Conservation (phyloP, 2,888 invertebrate species). For the Cotesia congregata region DNA sequence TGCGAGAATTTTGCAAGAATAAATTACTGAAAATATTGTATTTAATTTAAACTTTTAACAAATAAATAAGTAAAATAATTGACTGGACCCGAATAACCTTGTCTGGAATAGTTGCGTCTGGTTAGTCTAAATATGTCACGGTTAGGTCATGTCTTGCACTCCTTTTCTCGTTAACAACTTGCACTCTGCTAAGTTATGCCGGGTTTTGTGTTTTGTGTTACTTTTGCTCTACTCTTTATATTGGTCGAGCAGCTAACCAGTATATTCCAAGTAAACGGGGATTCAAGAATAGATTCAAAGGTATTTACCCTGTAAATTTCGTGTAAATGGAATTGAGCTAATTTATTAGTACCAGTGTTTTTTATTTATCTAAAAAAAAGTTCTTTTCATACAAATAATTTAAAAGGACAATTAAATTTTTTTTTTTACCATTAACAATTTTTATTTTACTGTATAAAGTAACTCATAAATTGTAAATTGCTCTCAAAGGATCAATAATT, state of each 20-base stretch:
- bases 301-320: conserved; percentile 22
- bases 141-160: not conserved
- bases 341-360: too few species aligned
- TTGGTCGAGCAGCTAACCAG: too few species aligned
- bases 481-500: too few species aligned
- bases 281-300: not conserved
- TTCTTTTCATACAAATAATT: too few species aligned
- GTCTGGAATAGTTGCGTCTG: conserved; percentile 42
- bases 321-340: too few species aligned
- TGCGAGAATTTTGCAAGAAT: too few species aligned
- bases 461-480: too few species aligned
- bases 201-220: not conserved
- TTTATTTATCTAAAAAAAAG: too few species aligned
- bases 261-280: not conserved
- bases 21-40: too few species aligned
- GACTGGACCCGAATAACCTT: conserved; percentile 34
- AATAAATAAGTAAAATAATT: conserved; percentile 33
- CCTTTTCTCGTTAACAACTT: conserved; percentile 1
- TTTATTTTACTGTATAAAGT: too few species aligned
- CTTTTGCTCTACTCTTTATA: not conserved
- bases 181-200: not conserved
- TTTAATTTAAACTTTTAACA: conserved; percentile 16
- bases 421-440: too few species aligned
- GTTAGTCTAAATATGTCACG: conserved; percentile 33
- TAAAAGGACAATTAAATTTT: too few species aligned